Evolutionary conservation across 2,888 invertebrate species (phyloP).

Genomic region (Dyspetes luteomarginatus): DNA sequence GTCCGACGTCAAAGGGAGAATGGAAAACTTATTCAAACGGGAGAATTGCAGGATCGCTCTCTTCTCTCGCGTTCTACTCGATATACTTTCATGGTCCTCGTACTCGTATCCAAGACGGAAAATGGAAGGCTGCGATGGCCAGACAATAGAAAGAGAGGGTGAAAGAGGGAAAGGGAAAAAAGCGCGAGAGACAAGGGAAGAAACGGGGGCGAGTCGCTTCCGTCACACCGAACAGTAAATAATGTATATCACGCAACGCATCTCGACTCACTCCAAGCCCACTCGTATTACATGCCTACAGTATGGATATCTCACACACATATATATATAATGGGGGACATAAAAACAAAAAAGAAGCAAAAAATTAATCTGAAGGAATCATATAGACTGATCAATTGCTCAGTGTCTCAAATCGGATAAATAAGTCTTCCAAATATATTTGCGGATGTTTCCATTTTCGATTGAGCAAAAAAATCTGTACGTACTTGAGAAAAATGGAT

Average conservation of each 20-base stretch:
- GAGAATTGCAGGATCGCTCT: conserved; percentile 62
- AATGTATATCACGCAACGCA: conserved; percentile 57
- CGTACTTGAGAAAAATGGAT: too few species aligned
- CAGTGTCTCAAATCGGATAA: background rate
- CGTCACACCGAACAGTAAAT: conserved; percentile 60
- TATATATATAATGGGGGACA: conserved; percentile 2
- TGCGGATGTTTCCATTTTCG: too few species aligned
- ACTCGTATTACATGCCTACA: conserved; percentile 20
- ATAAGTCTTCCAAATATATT: background rate
- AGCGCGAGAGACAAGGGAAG: conserved; percentile 10
- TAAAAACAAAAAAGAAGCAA: background rate
- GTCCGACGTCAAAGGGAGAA: conserved; percentile 74
- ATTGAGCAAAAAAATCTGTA: too few species aligned
- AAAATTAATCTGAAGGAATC: conserved; percentile 1
- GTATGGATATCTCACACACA: background rate
- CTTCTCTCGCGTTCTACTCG: conserved; percentile 23
- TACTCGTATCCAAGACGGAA: conserved; percentile 18
- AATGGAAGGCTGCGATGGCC: conserved; percentile 28
- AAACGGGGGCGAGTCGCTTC: conserved; percentile 37
- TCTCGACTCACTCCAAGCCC: conserved; percentile 28
- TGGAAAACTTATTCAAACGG: conserved; percentile 74
- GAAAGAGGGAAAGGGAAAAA: too few species aligned
- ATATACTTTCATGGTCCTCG: conserved; percentile 28
- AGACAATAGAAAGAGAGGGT: conserved; percentile 19
- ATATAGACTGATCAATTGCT: conserved; percentile 37